Conservation (phyloP, 2,797 vertebrate genomes). For the Cichlasoma orientale region DNA sequence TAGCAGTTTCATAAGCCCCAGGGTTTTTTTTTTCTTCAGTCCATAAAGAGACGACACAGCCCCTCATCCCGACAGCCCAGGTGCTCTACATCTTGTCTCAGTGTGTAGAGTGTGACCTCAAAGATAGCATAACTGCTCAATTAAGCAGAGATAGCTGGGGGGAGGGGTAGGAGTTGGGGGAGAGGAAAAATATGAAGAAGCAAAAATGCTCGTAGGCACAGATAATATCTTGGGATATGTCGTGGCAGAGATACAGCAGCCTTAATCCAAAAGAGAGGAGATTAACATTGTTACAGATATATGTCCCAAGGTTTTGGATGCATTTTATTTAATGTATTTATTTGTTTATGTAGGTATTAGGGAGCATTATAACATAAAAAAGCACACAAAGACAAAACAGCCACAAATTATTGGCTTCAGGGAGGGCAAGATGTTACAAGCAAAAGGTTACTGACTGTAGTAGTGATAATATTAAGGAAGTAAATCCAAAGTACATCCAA, state of each 20-base stretch:
- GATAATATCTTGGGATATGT: neutral
- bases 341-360: too few species aligned
- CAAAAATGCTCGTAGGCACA: neutral
- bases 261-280: neutral
- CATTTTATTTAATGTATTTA: neutral
- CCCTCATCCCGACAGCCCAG: neutral
- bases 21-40: neutral
- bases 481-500: neutral
- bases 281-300: neutral
- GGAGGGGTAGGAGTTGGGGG: neutral
- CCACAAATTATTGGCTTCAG: neutral
- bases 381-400: neutral
- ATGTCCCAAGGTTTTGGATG: rapidly evolving
- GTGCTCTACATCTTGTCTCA: conserved; percentile 25
- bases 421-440: neutral
- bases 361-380: neutral
- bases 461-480: neutral
- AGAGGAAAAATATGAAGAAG: neutral
- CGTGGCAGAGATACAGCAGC: rapidly evolving
- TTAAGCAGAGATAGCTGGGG: conserved; percentile 12
- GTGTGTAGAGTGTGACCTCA: conserved; percentile 14
- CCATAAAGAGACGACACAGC: neutral
- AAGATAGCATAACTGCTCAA: conserved; percentile 7
- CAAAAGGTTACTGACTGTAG: neutral
- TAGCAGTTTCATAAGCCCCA: neutral